Conservation (phyloP, 2,797 vertebrate species). For the Syncerus caffer region DNA sequence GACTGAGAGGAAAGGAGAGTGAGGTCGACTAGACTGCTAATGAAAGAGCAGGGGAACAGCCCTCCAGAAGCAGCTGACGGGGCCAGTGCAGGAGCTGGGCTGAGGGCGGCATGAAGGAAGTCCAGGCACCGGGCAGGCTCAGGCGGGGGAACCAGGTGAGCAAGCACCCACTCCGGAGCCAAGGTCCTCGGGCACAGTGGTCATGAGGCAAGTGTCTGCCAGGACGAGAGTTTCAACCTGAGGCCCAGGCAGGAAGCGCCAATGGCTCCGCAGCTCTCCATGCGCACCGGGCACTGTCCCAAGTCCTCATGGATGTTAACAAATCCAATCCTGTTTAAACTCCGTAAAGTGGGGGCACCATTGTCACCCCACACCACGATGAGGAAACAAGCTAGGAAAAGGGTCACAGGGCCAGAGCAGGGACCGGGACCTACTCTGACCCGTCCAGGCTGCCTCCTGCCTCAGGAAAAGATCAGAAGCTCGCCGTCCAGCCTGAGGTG, state of each 20-base stretch:
- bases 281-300: accelerated
- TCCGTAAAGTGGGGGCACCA: neutral
- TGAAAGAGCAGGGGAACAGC: neutral
- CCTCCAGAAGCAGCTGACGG: neutral
- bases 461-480: neutral
- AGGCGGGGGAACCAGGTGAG: neutral
- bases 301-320: neutral
- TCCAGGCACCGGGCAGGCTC: accelerated
- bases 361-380: neutral
- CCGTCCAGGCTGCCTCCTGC: neutral
- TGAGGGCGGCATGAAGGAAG: neutral
- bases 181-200: neutral
- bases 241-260: neutral
- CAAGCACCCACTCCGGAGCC: neutral
- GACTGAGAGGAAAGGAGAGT: neutral
- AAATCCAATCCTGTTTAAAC: neutral
- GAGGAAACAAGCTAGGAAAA: neutral
- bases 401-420: neutral
- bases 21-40: neutral
- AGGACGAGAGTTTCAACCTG: neutral
- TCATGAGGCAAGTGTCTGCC: neutral
- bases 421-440: neutral
- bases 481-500: accelerated
- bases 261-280: neutral
- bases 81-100: neutral